Percentiles rank a stretch among this genome's conserved stretches.
These are phyloP conservation scores for Lutjanus argentimaculatus DNA, from an alignment of 2,797 vertebrate species.

Conservation along the genomic window DNA sequence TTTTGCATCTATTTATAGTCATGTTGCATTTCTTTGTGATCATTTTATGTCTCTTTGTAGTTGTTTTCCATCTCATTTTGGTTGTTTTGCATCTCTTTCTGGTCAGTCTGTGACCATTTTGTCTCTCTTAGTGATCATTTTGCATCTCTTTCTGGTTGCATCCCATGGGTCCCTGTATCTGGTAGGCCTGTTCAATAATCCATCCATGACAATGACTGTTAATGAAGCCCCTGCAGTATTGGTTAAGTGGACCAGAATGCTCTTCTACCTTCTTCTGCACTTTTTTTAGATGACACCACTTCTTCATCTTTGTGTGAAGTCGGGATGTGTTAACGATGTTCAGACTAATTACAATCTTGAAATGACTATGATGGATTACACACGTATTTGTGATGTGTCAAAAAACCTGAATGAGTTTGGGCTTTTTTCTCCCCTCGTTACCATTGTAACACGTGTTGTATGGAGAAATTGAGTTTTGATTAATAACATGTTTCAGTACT, in stretches of 20 bases:
- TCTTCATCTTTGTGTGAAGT: neutral
- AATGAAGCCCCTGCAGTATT: neutral
- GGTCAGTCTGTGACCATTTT: neutral
- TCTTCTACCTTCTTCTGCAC: neutral
- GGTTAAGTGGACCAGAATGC: neutral
- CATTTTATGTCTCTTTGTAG: neutral
- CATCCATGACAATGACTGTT: neutral
- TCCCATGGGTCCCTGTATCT: neutral
- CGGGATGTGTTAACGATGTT: neutral
- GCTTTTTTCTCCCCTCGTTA: neutral
- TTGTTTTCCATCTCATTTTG: neutral
- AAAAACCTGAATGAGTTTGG: neutral
- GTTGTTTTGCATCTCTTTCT: neutral
- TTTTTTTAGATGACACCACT: neutral
- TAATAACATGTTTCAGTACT: constrained; percentile 1
- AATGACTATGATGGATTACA: constrained; percentile 15
- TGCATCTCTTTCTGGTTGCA: neutral
- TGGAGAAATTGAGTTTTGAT: constrained; percentile 38
- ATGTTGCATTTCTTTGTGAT: neutral
- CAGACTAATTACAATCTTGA: neutral
- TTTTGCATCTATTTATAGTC: neutral
- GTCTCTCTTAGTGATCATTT: neutral
- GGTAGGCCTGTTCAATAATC: neutral
- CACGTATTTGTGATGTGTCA: neutral
- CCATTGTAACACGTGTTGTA: neutral